Evolutionary conservation across 2,113 vertebrate genomes (phyloP).

Genomic region (Spilogale gracilis): DNA sequence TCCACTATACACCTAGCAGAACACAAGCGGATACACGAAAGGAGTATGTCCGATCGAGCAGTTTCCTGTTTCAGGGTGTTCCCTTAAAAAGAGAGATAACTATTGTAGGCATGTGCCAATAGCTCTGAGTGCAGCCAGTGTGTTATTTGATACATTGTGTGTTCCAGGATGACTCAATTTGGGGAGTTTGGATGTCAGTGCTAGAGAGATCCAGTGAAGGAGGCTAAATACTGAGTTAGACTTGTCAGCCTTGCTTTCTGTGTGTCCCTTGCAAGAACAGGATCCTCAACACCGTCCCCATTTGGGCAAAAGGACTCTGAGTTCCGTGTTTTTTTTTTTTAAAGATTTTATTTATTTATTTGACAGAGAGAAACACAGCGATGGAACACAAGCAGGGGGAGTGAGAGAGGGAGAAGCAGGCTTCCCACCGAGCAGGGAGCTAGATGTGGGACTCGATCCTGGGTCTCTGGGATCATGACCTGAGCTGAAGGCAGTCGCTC

Average conservation of each 20-base stretch:
- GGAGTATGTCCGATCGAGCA: neutral
- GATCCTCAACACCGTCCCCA: conserved; percentile 1
- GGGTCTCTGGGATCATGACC: no score
- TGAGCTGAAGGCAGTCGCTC: no score
- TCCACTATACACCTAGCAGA: neutral
- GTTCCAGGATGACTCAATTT: neutral
- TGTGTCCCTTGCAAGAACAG: neutral
- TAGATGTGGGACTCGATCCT: no score
- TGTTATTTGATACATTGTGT: neutral
- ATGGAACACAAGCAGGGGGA: no score
- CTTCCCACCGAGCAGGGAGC: no score
- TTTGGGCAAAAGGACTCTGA: conserved; percentile 44
- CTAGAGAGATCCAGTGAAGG: neutral
- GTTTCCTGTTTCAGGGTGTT: neutral
- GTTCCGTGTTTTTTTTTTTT: conserved; percentile 40
- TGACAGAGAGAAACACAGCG: no score
- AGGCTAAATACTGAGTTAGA: neutral
- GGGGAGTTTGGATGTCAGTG: neutral
- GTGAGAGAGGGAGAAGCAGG: no score
- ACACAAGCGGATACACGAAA: neutral
- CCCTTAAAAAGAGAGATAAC: neutral
- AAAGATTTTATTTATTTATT: no score
- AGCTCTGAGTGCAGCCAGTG: neutral
- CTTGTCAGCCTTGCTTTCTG: neutral
- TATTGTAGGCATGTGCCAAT: neutral